These are phyloP conservation scores for Uloborus diversus DNA, from an alignment of 1,140 invertebrate genomes.

Conservation along the genomic window DNA sequence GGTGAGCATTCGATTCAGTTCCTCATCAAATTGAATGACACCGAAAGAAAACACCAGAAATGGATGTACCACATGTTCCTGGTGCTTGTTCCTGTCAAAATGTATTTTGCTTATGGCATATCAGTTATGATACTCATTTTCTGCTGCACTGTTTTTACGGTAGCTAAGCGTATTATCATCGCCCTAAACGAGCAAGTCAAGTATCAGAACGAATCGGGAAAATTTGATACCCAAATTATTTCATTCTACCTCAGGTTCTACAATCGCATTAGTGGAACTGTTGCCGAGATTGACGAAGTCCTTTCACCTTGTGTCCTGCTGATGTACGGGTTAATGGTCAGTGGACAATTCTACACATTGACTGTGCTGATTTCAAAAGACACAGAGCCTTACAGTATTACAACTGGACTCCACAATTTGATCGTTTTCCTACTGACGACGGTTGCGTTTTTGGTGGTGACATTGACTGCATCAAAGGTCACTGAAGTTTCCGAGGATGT, in stretches of 20 bases:
- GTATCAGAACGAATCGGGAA: not conserved
- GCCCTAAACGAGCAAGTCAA: conserved; percentile 8
- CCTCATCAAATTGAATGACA: conserved; percentile 7
- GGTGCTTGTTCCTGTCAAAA: conserved; percentile 25
- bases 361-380: conserved; percentile 40
- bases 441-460: conserved; percentile 31
- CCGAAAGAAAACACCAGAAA: not conserved
- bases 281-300: conserved; percentile 43
- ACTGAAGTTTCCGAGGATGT: conserved; percentile 31
- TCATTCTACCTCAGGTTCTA: conserved; percentile 4
- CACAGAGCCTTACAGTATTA: conserved; percentile 1
- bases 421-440: conserved; percentile 42
- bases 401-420: conserved; percentile 19
- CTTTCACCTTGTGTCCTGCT: conserved; percentile 40
- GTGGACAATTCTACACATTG: conserved; percentile 35
- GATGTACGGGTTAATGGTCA: conserved; percentile 44
- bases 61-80: conserved; percentile 40
- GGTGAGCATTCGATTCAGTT: conserved; percentile 41
- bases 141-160: conserved; percentile 20
- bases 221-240: not conserved
- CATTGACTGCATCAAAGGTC: conserved; percentile 15
- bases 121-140: conserved; percentile 29
- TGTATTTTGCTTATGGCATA: conserved; percentile 47
- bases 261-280: conserved; percentile 8
- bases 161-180: not conserved